Evolutionary conservation across 1,140 invertebrate species (phyloP), one percentile per base, ranked within the genome.

Genomic region (Pinna nobilis): DNA sequence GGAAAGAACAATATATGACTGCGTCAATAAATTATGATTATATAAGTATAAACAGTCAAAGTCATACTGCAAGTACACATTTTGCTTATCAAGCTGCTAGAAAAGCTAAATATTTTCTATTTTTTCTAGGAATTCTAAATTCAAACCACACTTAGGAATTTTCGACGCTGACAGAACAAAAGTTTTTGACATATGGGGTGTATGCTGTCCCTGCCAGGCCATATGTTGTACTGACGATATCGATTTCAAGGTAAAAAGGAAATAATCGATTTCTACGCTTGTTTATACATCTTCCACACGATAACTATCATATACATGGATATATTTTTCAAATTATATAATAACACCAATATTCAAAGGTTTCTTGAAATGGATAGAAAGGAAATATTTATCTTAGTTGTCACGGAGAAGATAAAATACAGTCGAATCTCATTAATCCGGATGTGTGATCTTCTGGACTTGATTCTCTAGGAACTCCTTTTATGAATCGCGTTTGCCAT

Each of bases 111-210:
- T 25, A 1, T 47, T 20, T 47, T 20, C 5, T n/a, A 28, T 39
- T 23, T 44, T 59, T 55, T 49, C 13, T 57, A 78, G 77, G 44
- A 47, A 50, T 3, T 69, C 59, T 23, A 35, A 37, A 25, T 78
- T 72, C 63, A 75, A 44, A 13, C 72, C 72, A 5, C 64, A 68
- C 15, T 63, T 64, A n/a, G 65, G 61, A 2, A 53, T 78, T 44
- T 69, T 53, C 15, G 77, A 78, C 53, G 51, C 49, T 11, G 55
- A 69, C 23, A n/a, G 60, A 23, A 15, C 59, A 15, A 15, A 39
- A 18, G 25, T 78, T 15, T 70, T 66, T 30, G 15, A 59, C 5
- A 64, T 75, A 3, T 30, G 55, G 25, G 77, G 77, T 3, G 72
- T 73, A 5, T 72, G 68, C 33, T 78, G 77, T 37, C 25, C 32